A percentile compares a stretch with the other conserved stretches of the same genome.
These are phyloP conservation scores for Agrochola lychnidis DNA, from an alignment of 2,888 invertebrate species.

Conservation along the genomic window DNA sequence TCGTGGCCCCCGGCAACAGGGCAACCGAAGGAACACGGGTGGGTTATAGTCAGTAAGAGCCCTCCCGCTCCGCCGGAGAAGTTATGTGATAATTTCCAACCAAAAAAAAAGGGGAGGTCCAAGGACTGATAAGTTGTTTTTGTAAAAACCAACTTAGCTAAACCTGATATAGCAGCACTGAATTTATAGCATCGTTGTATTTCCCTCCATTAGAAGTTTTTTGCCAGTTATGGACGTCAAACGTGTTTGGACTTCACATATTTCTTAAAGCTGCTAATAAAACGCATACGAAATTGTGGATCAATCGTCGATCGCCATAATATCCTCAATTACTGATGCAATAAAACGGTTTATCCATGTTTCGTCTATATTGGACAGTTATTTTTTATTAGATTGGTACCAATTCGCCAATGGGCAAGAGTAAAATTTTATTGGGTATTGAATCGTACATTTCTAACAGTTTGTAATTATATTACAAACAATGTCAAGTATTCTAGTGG, in stretches of 20 bases:
- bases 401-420: not conserved
- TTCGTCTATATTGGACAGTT: conserved; percentile 29
- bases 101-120: too few relatives aligned
- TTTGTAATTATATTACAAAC: not conserved
- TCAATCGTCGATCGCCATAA: conserved; percentile 21
- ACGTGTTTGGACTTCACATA: not conserved
- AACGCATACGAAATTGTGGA: conserved; percentile 23
- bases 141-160: not conserved
- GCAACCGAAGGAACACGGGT: too few relatives aligned
- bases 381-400: conserved; percentile 43
- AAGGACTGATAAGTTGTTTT: not conserved
- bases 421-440: conserved; percentile 11
- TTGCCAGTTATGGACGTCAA: not conserved
- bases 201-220: not conserved
- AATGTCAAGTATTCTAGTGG: not conserved
- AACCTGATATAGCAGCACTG: not conserved
- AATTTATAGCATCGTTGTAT: not conserved
- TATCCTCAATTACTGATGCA: conserved; percentile 42
- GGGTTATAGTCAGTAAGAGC: too few relatives aligned
- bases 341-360: conserved; percentile 38
- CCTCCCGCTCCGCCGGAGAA: too few relatives aligned
- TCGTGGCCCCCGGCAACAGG: too few relatives aligned
- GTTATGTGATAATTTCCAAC: too few relatives aligned
- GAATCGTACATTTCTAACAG: not conserved
- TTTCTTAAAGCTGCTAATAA: conserved; percentile 25